Base-by-base conservation (phyloP, 1,140 invertebrate species). In the Helicorthomorpha holstii region DNA sequence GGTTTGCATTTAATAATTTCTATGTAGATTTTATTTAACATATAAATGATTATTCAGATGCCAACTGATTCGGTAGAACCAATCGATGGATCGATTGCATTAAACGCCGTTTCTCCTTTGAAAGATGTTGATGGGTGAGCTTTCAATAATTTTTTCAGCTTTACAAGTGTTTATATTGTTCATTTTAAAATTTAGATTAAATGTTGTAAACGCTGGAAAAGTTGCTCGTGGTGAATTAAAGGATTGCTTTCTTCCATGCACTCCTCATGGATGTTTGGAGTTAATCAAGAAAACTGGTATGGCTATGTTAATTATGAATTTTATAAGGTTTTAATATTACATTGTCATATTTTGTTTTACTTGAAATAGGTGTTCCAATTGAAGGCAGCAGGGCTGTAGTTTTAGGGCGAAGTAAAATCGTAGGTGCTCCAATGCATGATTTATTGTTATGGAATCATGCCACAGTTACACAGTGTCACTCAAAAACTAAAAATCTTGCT, bases 391-490 rank as follows among this genome's bases (percentile, higher is more conserved):
- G 76, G 49, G 92, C 91, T 12, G 93, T 98, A 16, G 92, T 99
- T 10, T 65, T 99, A 41, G 95, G 95, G 2, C 75, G 94, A 56
- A 96, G 92, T 66, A 94, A 96, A 72, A 98, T 98, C 63, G 93
- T 98, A 3, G 95, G 95, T 23, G 89, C 90, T 0, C 95, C 95
- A 0, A 83, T 87, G 50, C 78, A 91, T 0, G 90, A 96, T 69
- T 70, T 99, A 12, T 73, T 99, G 4, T 89, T 94, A 66, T 98
- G 93, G 93, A 77, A 93, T 52, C 74, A 98, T 72, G 92, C 92
- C 0, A 98, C 93, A 1, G 92, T 98, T 0, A 96, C 91, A 7
- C 77, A 95, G 27, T 98, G 94, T 61, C 95, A 98, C 69, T 96
- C 93, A 0, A 86, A 80, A 70, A 98, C 94, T 0, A 79, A 78